Evolutionary conservation across 2,113 vertebrate species (phyloP).

Genomic region (Gyps fulvus): DNA sequence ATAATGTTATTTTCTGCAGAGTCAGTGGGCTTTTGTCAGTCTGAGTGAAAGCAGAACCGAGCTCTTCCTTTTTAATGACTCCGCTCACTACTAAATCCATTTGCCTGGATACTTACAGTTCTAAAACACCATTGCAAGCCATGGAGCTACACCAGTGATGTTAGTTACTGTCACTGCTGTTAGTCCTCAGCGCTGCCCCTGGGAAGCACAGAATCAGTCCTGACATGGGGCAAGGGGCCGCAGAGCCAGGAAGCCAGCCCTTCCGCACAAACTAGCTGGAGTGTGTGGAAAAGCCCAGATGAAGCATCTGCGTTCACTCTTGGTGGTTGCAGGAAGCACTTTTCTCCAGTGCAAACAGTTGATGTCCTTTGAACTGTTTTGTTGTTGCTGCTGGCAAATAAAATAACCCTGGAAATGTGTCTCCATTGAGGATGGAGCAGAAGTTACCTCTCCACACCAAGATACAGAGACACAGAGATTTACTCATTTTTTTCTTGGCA

Average conservation of each 20-base stretch:
- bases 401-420: not conserved
- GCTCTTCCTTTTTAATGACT: not conserved
- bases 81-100: not conserved
- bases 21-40: not conserved
- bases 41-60: not conserved
- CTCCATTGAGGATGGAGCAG: not conserved
- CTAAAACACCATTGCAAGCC: not conserved
- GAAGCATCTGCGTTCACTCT: not conserved
- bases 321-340: not conserved
- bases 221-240: not conserved
- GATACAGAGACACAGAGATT: not conserved
- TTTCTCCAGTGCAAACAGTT: not conserved
- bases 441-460: not conserved
- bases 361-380: not conserved
- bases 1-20: not conserved
- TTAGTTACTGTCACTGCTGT: not conserved
- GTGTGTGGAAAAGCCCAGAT: not conserved
- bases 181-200: not conserved
- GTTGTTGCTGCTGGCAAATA: not conserved
- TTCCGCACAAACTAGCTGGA: not conserved
- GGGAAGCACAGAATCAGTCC: not conserved
- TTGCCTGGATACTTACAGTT: not conserved
- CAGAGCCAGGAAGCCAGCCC: not conserved
- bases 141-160: not conserved
- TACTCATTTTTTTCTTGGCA: conserved; percentile 1